These are phyloP conservation scores for Aspiorhynchus laticeps DNA, from an alignment of 2,113 vertebrate species.

Conservation along the genomic window DNA sequence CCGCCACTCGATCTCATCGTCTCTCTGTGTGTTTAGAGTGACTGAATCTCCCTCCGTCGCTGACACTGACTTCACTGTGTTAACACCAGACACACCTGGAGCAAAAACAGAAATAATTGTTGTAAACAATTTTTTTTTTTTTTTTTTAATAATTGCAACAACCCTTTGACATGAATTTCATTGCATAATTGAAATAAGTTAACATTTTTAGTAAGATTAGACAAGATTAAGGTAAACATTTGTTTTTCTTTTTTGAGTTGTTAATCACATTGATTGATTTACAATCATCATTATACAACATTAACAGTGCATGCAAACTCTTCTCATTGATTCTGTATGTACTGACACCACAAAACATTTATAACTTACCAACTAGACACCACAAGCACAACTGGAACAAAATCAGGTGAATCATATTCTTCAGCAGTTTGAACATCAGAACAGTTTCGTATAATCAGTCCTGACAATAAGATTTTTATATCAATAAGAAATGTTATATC, in stretches of 20 bases:
- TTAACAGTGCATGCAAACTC: neutral
- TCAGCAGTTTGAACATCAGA: neutral
- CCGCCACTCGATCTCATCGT: neutral
- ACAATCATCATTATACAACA: neutral
- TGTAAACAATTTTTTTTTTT: neutral
- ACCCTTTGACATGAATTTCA: neutral
- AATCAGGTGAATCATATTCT: neutral
- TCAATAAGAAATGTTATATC: neutral
- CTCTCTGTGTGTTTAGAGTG: neutral
- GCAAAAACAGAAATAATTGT: neutral
- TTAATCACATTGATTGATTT: neutral
- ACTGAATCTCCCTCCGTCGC: neutral
- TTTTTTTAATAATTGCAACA: neutral
- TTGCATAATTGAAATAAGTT: neutral
- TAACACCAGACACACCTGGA: neutral
- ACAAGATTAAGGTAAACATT: neutral
- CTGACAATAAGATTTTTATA: too few relatives aligned
- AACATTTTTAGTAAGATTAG: neutral
- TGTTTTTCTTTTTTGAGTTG: neutral
- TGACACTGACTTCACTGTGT: neutral
- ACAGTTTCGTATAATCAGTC: neutral
- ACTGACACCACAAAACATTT: neutral
- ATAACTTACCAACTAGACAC: too few relatives aligned
- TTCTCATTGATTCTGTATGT: neutral
- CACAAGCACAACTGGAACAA: too few relatives aligned